Evolutionary conservation across 2,797 vertebrate species (phyloP).

Genomic region (Coluber constrictor): DNA sequence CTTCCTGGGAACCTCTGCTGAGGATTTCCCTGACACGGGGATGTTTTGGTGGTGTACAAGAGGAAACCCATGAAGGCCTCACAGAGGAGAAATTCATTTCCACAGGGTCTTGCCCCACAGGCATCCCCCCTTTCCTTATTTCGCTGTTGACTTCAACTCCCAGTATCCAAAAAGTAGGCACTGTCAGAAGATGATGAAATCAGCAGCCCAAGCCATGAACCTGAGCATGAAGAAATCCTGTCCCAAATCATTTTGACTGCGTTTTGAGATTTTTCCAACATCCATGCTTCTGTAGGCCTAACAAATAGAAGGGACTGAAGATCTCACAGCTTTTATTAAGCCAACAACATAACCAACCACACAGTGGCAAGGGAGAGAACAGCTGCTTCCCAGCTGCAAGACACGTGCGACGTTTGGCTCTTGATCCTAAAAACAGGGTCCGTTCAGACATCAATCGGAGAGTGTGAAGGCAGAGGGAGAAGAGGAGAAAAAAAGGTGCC

Average conservation of each 20-base stretch:
- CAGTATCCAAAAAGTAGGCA: conserved; percentile 60
- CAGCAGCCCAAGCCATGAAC: conserved; percentile 55
- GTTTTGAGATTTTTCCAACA: conserved; percentile 55
- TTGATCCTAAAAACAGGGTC: conserved; percentile 58
- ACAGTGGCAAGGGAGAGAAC: conserved; percentile 78
- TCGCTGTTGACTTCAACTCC: conserved; percentile 58
- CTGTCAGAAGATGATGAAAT: conserved; percentile 61
- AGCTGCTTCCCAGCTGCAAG: conserved; percentile 78
- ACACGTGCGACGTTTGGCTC: conserved; percentile 46
- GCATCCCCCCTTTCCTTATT: not conserved
- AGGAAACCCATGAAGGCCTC: not conserved
- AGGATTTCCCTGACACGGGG: not conserved
- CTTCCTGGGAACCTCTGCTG: not conserved
- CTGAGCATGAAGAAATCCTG: conserved; percentile 53
- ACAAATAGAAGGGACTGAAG: conserved; percentile 65
- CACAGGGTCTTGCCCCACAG: not conserved
- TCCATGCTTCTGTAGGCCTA: conserved; percentile 62
- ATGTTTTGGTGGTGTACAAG: not conserved
- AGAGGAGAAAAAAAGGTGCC: conserved; percentile 36
- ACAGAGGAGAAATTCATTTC: not conserved
- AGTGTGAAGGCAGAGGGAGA: conserved; percentile 27
- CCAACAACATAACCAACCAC: conserved; percentile 78
- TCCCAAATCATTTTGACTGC: conserved; percentile 66
- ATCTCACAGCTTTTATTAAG: conserved; percentile 79
- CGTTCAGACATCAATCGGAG: conserved; percentile 35